Conservation (phyloP, 2,888 invertebrate species). For the Xylophagus ater region DNA sequence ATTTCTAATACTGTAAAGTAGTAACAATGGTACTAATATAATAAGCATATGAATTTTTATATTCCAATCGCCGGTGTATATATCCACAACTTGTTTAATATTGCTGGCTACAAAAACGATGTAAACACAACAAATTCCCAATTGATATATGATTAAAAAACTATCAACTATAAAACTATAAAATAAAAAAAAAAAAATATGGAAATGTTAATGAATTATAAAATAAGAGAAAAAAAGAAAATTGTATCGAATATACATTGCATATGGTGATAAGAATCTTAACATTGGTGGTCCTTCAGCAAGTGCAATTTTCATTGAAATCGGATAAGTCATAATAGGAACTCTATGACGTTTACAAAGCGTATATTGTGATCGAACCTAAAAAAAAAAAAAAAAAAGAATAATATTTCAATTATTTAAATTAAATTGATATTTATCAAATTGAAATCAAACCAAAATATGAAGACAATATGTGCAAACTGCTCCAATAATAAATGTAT, state of each 20-base stretch:
- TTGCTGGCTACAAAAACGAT: constrained; percentile 66
- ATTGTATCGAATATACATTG: constrained; percentile 32
- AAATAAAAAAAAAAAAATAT: constrained; percentile 22
- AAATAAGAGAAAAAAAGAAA: constrained; percentile 14
- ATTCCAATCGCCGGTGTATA: constrained; percentile 27
- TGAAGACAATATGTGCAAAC: constrained; percentile 83
- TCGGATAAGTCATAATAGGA: constrained; percentile 72
- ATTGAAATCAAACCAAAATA: constrained; percentile 48
- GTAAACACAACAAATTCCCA: constrained; percentile 83
- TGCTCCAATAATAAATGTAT: constrained; percentile 65
- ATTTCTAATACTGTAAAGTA: constrained; percentile 61
- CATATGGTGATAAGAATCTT: constrained; percentile 47
- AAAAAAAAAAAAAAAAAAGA: background rate
- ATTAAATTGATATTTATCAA: background rate
- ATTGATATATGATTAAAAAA: constrained; percentile 69
- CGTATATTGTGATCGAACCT: constrained; percentile 46
- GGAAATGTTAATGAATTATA: background rate
- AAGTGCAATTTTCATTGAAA: constrained; percentile 69
- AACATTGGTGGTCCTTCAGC: constrained; percentile 58
- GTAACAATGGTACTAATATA: constrained; percentile 53
- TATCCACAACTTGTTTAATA: constrained; percentile 43
- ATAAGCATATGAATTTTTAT: constrained; percentile 54
- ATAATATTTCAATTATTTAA: background rate
- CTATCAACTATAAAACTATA: constrained; percentile 54
- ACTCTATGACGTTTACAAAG: constrained; percentile 54